These are phyloP conservation scores for Monomorium pharaonis DNA, from an alignment of 1,140 invertebrate genomes.

Conservation along the genomic window DNA sequence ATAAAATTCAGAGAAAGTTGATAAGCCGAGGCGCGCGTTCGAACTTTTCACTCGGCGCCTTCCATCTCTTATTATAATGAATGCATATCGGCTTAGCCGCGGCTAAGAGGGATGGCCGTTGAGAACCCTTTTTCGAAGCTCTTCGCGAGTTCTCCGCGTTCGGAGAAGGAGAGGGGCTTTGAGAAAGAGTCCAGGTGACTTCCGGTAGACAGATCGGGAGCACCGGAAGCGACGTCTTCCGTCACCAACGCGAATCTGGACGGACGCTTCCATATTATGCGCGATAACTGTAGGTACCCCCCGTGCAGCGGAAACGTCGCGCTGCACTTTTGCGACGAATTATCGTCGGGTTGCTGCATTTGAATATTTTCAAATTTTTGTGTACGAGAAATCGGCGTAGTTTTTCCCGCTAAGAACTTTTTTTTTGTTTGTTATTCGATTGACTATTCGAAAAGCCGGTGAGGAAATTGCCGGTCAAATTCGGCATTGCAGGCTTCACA, in stretches of 20 bases:
- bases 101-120: constrained; percentile 66
- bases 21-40: constrained; percentile 80
- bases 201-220: neutral
- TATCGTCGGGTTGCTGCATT: neutral
- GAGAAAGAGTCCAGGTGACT: neutral
- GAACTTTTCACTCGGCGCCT: constrained; percentile 84
- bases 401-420: neutral
- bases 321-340: neutral
- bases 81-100: constrained; percentile 85
- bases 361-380: neutral
- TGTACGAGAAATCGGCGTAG: neutral
- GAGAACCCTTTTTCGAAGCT: constrained; percentile 81
- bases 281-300: neutral
- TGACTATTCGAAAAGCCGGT: neutral
- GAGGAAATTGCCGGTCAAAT: constrained; percentile 16
- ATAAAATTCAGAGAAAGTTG: constrained; percentile 84
- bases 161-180: constrained; percentile 47
- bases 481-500: constrained; percentile 14
- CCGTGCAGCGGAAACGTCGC: neutral
- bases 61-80: constrained; percentile 85
- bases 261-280: too few relatives aligned
- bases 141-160: constrained; percentile 72
- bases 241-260: too few relatives aligned
- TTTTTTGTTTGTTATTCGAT: constrained; percentile 3
- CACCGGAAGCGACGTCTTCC: neutral